Base-by-base conservation (phyloP, 2,797 vertebrate genomes). In the Astyanax mexicanus region DNA sequence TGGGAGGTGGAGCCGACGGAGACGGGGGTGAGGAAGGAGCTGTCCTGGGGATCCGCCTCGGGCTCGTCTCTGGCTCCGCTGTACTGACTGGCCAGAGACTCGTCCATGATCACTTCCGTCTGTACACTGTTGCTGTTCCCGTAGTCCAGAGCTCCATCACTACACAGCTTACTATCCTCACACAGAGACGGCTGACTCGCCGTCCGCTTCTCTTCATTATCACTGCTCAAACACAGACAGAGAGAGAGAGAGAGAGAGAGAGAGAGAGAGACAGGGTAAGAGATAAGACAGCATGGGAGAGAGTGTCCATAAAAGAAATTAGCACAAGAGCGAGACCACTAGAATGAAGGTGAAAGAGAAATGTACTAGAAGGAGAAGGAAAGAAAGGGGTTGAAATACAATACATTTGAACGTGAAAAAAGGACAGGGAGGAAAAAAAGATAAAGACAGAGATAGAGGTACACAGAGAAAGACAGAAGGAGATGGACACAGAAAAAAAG, bases 41-140 rank as follows among this genome's bases (percentile, higher is more conserved):
- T 90, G 62, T 94, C 95, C 0, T 93, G 92, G 70, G 85, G 90
- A 12, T 58, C 90, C 0, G 67, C 62, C 78, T 91, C 91, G 0
- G 91, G 90, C 68, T 88, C 92, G 71, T 93, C 94, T 69, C 93
- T 94, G 76, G 92, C 92, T 44, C 93, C 94, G 2, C 95, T 97
- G 88, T 93, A 95, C 89, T 97, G 96, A 87, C 95, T 96, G 45
- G 90, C 94, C 91, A 97, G 93, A 44, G 95, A 96, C 70, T 94
- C 95, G 0, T 98, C 95, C 75, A 96, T 90, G 42, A 96, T 96
- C 89, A 96, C 93, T 88, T 97, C 95, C 0, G 94, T 95, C 19
- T 95, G 95, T 45, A 95, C 87, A 25, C 92, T 95, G 35, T 95
- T 95, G 79, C 95, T 94, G 81, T 93, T 95, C 10, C 94, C 94